Evolutionary conservation across 2,113 vertebrate species (phyloP).

Genomic region (Thermophis baileyi): DNA sequence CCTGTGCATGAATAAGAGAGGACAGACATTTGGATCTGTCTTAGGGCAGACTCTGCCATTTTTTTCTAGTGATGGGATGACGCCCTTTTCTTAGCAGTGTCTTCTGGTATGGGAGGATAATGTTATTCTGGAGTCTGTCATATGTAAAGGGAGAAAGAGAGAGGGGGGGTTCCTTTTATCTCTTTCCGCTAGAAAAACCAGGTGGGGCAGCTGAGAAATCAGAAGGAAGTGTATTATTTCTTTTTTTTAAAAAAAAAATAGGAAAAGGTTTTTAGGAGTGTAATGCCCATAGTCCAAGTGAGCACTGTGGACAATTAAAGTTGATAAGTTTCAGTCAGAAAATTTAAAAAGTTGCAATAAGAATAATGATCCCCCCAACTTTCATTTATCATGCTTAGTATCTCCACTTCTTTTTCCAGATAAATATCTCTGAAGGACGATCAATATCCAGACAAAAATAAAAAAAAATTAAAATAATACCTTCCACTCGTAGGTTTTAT

Average conservation of each 20-base stretch:
- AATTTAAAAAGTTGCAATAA: background rate
- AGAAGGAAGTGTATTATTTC: background rate
- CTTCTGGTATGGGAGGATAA: background rate
- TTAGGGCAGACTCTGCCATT: background rate
- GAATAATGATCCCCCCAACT: background rate
- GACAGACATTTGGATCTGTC: background rate
- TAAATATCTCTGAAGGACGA: background rate
- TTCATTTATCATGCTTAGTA: background rate
- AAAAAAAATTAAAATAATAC: background rate
- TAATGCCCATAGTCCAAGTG: background rate
- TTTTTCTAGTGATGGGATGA: background rate
- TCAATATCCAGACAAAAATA: background rate
- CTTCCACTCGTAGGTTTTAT: background rate
- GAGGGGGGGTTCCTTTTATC: too few relatives aligned
- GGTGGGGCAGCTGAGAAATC: background rate
- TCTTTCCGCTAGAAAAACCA: background rate
- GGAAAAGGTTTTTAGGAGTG: background rate
- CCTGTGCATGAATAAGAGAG: background rate
- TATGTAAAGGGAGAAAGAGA: background rate
- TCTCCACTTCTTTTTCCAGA: background rate
- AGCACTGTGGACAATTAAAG: background rate
- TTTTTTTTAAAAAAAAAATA: background rate
- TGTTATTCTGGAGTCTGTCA: background rate
- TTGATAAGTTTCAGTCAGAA: background rate
- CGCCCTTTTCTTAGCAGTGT: background rate